phyloP scores from a whole-genome alignment of 2,888 invertebrate species.

The Chymomyza fuscimana region DNA sequence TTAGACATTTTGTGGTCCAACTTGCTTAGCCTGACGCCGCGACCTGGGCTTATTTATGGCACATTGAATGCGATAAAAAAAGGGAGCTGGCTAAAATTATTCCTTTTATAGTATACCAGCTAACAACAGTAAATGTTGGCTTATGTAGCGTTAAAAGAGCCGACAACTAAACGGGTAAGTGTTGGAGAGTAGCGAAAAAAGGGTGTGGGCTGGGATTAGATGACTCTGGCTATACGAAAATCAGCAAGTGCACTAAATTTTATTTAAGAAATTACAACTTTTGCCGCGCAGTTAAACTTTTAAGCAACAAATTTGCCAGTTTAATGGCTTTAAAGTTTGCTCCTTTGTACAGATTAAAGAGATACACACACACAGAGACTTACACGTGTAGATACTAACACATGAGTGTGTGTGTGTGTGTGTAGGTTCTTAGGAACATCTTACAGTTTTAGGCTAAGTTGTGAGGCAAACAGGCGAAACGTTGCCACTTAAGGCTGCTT shows the following conservation, averaged over 20 bases:
- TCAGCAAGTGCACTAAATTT: constrained; percentile 56
- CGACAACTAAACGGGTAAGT: constrained; percentile 32
- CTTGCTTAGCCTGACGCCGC: constrained; percentile 22
- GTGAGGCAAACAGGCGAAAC: neutral
- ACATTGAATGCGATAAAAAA: constrained; percentile 56
- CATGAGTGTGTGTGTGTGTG: too few species aligned
- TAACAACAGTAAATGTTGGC: constrained; percentile 53
- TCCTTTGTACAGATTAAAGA: constrained; percentile 45
- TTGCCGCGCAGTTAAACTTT: constrained; percentile 44
- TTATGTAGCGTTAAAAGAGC: constrained; percentile 45
- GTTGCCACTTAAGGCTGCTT: neutral
- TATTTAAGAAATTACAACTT: constrained; percentile 22
- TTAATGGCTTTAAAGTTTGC: constrained; percentile 49
- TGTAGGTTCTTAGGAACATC: neutral
- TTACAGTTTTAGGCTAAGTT: constrained; percentile 3
- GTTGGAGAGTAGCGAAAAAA: neutral
- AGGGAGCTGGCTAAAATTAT: neutral
- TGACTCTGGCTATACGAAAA: constrained; percentile 29
- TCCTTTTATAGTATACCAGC: neutral
- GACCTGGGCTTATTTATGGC: constrained; percentile 66
- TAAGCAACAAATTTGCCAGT: constrained; percentile 41
- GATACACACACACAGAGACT: neutral
- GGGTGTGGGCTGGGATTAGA: neutral
- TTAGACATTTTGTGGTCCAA: constrained; percentile 60
- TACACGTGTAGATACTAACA: too few species aligned